Evolutionary conservation across 2,113 vertebrate species (phyloP).

Genomic region (Ramphastos sulfuratus): DNA sequence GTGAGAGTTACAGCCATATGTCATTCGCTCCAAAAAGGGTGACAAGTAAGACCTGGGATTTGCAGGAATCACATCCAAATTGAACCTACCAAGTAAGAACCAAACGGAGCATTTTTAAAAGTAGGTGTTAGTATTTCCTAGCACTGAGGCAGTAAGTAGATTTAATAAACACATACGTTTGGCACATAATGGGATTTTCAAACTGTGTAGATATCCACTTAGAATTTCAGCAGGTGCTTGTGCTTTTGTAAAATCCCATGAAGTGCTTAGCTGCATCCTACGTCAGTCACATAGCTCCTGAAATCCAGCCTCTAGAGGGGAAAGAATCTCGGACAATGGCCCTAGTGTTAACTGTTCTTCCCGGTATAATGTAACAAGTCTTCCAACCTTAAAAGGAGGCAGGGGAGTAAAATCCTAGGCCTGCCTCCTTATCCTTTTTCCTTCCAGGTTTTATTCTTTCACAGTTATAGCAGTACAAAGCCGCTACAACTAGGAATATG

Average conservation of each 20-base stretch:
- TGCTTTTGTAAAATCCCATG: neutral
- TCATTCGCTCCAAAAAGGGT: neutral
- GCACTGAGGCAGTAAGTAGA: neutral
- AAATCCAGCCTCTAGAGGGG: slow-evolving; percentile 7
- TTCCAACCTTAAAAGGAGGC: slow-evolving; percentile 38
- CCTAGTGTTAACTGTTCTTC: slow-evolving; percentile 39
- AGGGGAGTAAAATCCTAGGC: slow-evolving; percentile 26
- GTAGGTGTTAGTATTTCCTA: neutral
- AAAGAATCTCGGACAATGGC: slow-evolving; percentile 36
- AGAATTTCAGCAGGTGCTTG: neutral
- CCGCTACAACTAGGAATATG: slow-evolving; percentile 56
- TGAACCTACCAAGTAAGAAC: neutral
- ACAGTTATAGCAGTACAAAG: slow-evolving; percentile 69
- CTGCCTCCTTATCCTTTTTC: slow-evolving; percentile 53
- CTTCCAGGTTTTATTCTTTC: slow-evolving; percentile 72
- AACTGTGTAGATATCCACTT: neutral
- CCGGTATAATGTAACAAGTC: slow-evolving; percentile 7
- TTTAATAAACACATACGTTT: neutral
- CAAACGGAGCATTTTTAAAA: neutral
- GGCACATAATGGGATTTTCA: neutral
- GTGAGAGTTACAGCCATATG: neutral
- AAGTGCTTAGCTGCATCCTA: neutral
- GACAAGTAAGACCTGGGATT: neutral
- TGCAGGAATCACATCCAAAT: neutral
- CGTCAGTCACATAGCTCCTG: neutral